These are phyloP conservation scores for Paraescarpia echinospica DNA, from an alignment of 1,140 invertebrate genomes.

Conservation along the genomic window DNA sequence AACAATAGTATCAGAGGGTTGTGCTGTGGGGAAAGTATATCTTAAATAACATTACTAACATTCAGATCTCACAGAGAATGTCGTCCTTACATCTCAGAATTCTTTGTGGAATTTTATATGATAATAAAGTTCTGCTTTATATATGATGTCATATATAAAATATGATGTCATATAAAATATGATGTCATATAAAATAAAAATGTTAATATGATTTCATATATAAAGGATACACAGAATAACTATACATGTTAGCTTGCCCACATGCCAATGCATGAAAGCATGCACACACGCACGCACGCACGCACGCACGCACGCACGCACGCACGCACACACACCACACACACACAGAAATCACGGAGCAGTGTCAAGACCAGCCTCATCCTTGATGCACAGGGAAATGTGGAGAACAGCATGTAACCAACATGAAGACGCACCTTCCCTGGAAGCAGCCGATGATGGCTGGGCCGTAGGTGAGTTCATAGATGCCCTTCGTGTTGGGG, in stretches of 20 bases:
- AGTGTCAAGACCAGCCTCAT: no score
- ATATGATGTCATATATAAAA: no score
- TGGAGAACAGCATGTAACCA: no score
- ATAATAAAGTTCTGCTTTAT: no score
- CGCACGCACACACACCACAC: background rate
- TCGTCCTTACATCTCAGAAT: no score
- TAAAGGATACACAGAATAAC: no score
- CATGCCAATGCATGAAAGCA: background rate
- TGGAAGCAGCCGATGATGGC: slow-evolving; percentile 44
- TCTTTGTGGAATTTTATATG: slow-evolving; percentile 11
- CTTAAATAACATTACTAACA: no score
- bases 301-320: background rate
- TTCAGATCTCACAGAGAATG: no score
- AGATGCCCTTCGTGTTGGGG: slow-evolving; percentile 48
- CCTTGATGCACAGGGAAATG: no score
- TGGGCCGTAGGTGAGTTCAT: slow-evolving; percentile 51
- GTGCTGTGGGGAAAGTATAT: no score
- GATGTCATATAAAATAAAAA: background rate
- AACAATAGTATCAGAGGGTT: no score
- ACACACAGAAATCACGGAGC: background rate
- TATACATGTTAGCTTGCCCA: background rate
- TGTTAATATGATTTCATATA: background rate
- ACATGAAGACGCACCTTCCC: slow-evolving; percentile 43
- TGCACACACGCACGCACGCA: background rate
- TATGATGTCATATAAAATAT: no score